Evolutionary conservation across 2,797 vertebrate species (phyloP).

Genomic region (Bucorvus abyssinicus): DNA sequence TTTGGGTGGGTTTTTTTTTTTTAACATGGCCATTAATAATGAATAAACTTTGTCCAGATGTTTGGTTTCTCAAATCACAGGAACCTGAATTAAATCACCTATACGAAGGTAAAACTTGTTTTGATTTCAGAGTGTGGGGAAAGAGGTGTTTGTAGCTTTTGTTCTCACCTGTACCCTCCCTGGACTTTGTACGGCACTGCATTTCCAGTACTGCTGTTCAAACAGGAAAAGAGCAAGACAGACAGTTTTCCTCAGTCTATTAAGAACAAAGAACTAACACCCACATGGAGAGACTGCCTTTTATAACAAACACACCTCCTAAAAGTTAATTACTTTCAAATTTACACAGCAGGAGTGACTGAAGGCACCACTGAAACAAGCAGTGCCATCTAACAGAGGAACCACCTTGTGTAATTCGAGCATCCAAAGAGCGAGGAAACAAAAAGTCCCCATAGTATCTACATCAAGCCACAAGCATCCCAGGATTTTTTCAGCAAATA

Average conservation of each 20-base stretch:
- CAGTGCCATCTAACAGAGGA: background rate
- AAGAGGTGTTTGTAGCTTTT: background rate
- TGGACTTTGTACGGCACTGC: background rate
- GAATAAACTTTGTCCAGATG: background rate
- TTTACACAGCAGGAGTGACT: background rate
- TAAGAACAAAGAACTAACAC: background rate
- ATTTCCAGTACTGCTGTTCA: background rate
- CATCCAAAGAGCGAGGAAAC: background rate
- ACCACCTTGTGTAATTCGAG: background rate
- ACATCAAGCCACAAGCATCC: background rate
- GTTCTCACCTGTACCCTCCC: background rate
- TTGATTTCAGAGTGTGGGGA: background rate
- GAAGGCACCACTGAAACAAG: background rate
- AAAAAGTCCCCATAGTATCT: rapidly evolving
- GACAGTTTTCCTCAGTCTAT: background rate
- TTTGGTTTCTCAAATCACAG: background rate
- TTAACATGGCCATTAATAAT: background rate
- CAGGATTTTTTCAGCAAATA: background rate
- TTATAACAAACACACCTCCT: slow-evolving; percentile 1
- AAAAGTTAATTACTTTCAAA: background rate
- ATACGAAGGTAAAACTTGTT: background rate
- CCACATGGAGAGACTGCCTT: background rate
- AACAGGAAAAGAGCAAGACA: rapidly evolving
- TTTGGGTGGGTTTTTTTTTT: background rate
- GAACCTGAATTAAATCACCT: background rate